Base-by-base conservation (phyloP, 2,113 vertebrate genomes). In the Actenoides hombroni region DNA sequence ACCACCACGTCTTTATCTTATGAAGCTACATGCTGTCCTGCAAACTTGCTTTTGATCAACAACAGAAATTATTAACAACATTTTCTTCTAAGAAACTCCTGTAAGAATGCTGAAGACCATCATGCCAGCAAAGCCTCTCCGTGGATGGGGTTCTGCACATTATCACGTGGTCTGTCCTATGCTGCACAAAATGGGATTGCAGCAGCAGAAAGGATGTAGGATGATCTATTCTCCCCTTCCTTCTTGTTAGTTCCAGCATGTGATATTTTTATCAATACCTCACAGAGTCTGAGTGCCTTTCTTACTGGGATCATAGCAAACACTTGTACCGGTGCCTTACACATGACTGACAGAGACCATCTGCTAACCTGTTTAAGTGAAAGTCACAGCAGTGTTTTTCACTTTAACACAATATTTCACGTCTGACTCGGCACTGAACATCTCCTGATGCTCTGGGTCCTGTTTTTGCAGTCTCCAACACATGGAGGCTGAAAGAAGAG, bases 121-220 rank as follows among this genome's bases (percentile, higher is more conserved):
- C 53, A n/a, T 4, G 10, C 24, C 0, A 0, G 25, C 2, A 1
- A 1, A 70, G 40, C 26, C 23, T 48, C 25, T 46, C 42, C 20
- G 29, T 0, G 2, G 4, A 24, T 11, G 23, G 18, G 26, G 40
- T 51, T 73, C 39, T 74, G 44, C 49, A 31, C 25, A 6, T 5
- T 4, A 9, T 33, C 37, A 37, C 37, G 37, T 37, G 31, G 5
- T n/a, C 33, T 23, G 20, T 25, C 33, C 6, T 3, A 11, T 7
- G 46, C 40, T 24, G 35, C 26, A 46, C 29, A 44, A 23, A 6
- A 10, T 23, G 31, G 48, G 9, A 42, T 53, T 57, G 46, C 28
- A 69, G 42, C 48, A 83, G 15, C 3, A 0, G 40, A 63, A 75
- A 13, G 10, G 26, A 48, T 0, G 0, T 8, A 40, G 37, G 42